Conservation (phyloP, 1,140 invertebrate genomes). For the Coenobita brevimanus region DNA sequence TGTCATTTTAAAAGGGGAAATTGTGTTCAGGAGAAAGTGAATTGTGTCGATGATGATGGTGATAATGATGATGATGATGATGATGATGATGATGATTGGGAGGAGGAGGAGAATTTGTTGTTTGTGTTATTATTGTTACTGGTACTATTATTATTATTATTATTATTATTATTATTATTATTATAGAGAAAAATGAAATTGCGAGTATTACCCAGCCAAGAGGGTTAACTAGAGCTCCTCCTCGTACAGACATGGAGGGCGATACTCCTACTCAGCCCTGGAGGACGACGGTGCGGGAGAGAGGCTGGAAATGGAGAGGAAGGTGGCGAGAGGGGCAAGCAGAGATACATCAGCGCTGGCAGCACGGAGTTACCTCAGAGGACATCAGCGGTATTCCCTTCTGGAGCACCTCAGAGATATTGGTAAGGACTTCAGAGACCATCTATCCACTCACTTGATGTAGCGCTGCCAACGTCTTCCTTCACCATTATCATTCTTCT, state of each 20-base stretch:
- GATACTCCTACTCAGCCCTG: slow-evolving; percentile 82
- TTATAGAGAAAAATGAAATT: no score
- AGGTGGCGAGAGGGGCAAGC: slow-evolving; percentile 71
- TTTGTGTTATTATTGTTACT: background rate
- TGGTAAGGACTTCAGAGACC: slow-evolving; percentile 73
- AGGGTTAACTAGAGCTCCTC: background rate
- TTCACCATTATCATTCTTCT: no score
- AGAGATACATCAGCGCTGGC: slow-evolving; percentile 70
- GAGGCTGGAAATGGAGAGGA: slow-evolving; percentile 79
- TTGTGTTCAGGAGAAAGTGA: background rate
- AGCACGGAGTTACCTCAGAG: slow-evolving; percentile 80
- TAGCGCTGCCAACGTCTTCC: no score
- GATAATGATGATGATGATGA: background rate
- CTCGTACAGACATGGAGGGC: slow-evolving; percentile 75
- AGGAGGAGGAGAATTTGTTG: background rate
- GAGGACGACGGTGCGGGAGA: slow-evolving; percentile 77
- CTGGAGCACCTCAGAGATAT: slow-evolving; percentile 85
- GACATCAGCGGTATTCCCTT: slow-evolving; percentile 81
- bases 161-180: no score
- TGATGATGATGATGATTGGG: background rate
- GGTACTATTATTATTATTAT: no score
- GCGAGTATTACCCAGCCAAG: background rate
- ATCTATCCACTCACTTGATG: no score
- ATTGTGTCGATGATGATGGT: background rate
- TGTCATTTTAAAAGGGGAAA: background rate